A percentile compares a stretch with the other conserved stretches of the same genome.
phyloP scores from a whole-genome alignment of 2,113 vertebrate genomes.

The Catharus bicknelli region DNA sequence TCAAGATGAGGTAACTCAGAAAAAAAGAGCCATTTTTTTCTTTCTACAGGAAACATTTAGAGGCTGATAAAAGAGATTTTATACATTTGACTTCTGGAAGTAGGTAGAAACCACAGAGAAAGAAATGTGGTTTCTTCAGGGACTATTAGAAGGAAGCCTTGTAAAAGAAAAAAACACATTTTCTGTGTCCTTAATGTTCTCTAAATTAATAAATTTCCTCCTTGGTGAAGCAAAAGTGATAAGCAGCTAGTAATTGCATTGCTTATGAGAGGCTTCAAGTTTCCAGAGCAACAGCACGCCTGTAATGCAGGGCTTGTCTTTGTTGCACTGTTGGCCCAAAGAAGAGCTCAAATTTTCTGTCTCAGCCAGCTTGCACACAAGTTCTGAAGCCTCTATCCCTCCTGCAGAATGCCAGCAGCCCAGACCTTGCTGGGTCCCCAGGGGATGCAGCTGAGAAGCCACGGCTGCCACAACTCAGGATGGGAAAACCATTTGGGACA shows the following conservation, averaged over 20 bases:
- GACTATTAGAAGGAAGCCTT: background rate
- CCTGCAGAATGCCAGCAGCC: background rate
- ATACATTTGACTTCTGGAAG: background rate
- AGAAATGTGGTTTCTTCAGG: slow-evolving; percentile 13
- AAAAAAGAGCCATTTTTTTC: background rate
- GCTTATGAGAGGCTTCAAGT: slow-evolving; percentile 31
- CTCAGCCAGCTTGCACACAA: background rate
- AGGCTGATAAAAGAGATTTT: background rate
- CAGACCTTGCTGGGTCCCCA: background rate
- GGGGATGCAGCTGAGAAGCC: background rate
- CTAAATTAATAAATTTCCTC: slow-evolving; percentile 21
- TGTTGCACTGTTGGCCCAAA: slow-evolving; percentile 28
- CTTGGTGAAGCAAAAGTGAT: slow-evolving; percentile 24
- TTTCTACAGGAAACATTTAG: background rate
- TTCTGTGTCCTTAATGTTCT: background rate
- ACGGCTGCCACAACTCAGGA: rapidly evolving
- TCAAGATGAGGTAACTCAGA: background rate
- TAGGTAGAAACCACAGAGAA: background rate
- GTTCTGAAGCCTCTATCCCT: background rate
- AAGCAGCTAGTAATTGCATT: slow-evolving; percentile 46
- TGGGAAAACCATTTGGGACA: background rate
- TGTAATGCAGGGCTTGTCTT: slow-evolving; percentile 21
- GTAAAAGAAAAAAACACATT: background rate
- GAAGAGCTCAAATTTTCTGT: slow-evolving; percentile 22
- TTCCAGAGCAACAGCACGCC: slow-evolving; percentile 29